A percentile compares a stretch with the other conserved stretches of the same genome.
Conservation (phyloP, 2,797 vertebrate species). For the Neostethus bicornis region DNA sequence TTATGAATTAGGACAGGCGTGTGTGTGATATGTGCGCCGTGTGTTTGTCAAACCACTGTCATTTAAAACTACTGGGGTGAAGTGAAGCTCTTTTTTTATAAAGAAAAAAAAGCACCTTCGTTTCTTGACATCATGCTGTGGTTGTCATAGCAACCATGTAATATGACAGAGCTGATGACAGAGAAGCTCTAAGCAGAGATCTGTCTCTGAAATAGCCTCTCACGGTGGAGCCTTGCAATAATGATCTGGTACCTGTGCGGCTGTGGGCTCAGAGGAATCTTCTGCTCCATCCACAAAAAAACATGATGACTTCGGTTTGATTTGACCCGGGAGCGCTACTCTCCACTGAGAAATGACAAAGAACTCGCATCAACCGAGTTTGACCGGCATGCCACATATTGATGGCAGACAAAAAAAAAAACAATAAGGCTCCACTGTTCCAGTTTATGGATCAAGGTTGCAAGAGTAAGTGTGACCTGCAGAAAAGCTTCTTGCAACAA, state of each 20-base stretch:
- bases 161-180: constrained; percentile 89
- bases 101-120: constrained; percentile 6
- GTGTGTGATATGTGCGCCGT: not conserved
- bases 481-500: constrained; percentile 10
- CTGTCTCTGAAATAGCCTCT: constrained; percentile 75
- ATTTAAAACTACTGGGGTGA: constrained; percentile 44
- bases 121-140: constrained; percentile 64
- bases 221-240: constrained; percentile 46
- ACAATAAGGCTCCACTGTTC: constrained; percentile 20
- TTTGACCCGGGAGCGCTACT: constrained; percentile 53
- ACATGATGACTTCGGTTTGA: constrained; percentile 45
- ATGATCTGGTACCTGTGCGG: constrained; percentile 42
- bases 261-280: constrained; percentile 15
- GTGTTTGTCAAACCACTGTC: constrained; percentile 36
- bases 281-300: constrained; percentile 56
- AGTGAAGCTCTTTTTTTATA: constrained; percentile 21
- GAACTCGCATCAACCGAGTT: constrained; percentile 36
- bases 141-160: constrained; percentile 88
- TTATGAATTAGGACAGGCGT: constrained; percentile 10
- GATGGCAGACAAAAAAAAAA: constrained; percentile 32
- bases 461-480: not conserved
- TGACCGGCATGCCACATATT: constrained; percentile 33
- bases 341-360: constrained; percentile 48
- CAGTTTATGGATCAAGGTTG: constrained; percentile 11
- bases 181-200: constrained; percentile 74